These are phyloP conservation scores for Trilocha varians DNA, from an alignment of 2,888 invertebrate genomes.

Conservation along the genomic window DNA sequence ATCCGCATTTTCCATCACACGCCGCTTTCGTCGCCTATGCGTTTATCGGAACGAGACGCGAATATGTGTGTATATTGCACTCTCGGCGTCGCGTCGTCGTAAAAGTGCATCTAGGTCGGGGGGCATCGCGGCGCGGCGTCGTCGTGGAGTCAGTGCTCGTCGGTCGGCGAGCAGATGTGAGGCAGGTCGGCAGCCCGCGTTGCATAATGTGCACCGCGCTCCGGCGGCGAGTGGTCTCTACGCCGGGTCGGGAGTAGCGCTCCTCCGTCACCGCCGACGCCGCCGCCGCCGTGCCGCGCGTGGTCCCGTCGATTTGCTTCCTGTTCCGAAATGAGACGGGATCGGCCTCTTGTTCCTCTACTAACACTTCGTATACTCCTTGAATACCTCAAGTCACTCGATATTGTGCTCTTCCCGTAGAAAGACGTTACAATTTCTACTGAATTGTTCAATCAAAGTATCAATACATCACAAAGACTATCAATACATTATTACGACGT, in stretches of 20 bases:
- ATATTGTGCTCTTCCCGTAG: slow-evolving; percentile 27
- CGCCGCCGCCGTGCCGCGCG: slow-evolving; percentile 13
- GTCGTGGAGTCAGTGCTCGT: slow-evolving; percentile 60
- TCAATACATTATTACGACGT: slow-evolving; percentile 17
- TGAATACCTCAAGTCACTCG: slow-evolving; percentile 58
- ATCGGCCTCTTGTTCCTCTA: slow-evolving; percentile 47
- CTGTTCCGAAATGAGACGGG: slow-evolving; percentile 32
- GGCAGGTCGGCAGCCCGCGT: slow-evolving; percentile 60
- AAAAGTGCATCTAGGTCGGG: slow-evolving; percentile 73
- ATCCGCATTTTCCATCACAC: slow-evolving; percentile 70
- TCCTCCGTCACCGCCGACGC: slow-evolving; percentile 17
- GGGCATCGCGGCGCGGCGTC: slow-evolving; percentile 52
- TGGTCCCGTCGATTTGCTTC: slow-evolving; percentile 11
- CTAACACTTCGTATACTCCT: slow-evolving; percentile 53
- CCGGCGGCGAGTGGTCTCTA: slow-evolving; percentile 32
- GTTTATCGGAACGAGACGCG: slow-evolving; percentile 74
- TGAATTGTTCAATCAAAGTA: slow-evolving; percentile 14
- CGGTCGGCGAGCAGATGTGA: slow-evolving; percentile 60
- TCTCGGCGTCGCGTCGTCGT: slow-evolving; percentile 61
- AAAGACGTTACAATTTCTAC: slow-evolving; percentile 13
- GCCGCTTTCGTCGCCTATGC: slow-evolving; percentile 72
- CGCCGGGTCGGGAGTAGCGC: slow-evolving; percentile 20
- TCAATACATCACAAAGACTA: not conserved
- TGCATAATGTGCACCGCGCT: slow-evolving; percentile 59
- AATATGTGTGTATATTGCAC: slow-evolving; percentile 72